Conservation (phyloP, 2,113 vertebrate genomes). For the Peromyscus californicus region DNA sequence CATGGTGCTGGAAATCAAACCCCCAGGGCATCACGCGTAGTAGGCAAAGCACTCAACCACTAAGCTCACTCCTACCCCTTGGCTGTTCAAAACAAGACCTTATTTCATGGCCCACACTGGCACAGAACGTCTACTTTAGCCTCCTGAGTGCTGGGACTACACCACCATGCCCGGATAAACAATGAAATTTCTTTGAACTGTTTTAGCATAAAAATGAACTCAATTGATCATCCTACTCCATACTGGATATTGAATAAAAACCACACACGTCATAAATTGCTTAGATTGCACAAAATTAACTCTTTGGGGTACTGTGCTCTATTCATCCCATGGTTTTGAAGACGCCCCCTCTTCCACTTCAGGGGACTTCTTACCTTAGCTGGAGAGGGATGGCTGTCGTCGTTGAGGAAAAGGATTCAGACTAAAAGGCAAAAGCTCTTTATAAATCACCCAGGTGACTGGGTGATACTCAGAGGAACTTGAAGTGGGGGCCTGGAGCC, state of each 20-base stretch:
- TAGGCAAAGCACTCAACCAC: background rate
- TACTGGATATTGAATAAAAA: background rate
- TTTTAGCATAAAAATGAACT: background rate
- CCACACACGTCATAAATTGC: background rate
- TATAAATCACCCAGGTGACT: background rate
- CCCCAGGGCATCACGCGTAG: background rate
- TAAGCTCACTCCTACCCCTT: background rate
- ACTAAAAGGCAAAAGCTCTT: background rate
- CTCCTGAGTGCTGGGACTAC: background rate
- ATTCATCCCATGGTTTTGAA: background rate
- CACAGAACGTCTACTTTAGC: background rate
- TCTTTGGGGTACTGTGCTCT: background rate
- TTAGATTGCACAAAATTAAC: background rate
- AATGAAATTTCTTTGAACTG: background rate
- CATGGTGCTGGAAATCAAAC: background rate
- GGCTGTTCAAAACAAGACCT: background rate
- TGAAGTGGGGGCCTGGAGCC: background rate
- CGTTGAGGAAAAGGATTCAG: background rate
- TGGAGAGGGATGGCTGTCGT: background rate
- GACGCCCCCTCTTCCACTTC: fast-evolving
- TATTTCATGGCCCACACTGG: background rate
- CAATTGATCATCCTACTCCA: background rate
- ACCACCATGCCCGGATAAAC: background rate
- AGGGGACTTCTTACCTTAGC: background rate
- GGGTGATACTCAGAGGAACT: background rate